Evolutionary conservation across 2,888 invertebrate species (phyloP).

Genomic region (Euzophera pinguis): DNA sequence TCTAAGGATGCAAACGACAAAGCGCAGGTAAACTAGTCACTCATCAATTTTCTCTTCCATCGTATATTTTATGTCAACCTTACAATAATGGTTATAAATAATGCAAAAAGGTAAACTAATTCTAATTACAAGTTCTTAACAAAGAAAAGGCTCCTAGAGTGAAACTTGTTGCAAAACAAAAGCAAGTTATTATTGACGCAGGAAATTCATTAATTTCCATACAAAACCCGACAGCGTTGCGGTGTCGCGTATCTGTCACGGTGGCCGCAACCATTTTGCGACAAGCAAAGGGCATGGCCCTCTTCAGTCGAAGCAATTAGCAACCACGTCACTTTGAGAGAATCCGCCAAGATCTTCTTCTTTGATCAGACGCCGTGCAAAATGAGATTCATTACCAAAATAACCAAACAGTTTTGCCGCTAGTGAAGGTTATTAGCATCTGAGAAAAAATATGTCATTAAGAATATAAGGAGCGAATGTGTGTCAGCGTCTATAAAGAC

Average conservation of each 20-base stretch:
- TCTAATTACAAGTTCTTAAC: no score
- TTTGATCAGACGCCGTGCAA: slow-evolving; percentile 64
- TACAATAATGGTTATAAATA: no score
- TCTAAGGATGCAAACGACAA: no score
- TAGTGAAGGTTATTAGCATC: slow-evolving; percentile 59
- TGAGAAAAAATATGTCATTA: slow-evolving; percentile 37
- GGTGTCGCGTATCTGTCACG: slow-evolving; percentile 27
- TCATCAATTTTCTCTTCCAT: no score
- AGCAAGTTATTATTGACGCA: neutral
- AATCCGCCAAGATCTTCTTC: slow-evolving; percentile 40
- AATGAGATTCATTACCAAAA: slow-evolving; percentile 61
- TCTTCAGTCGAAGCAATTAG: slow-evolving; percentile 67
- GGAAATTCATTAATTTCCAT: slow-evolving; percentile 11
- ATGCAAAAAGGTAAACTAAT: no score
- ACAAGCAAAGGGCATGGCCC: slow-evolving; percentile 12
- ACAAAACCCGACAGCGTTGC: slow-evolving; percentile 10
- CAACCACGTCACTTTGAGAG: slow-evolving; percentile 57
- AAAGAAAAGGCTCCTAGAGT: no score
- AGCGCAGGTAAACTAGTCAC: no score
- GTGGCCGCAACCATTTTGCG: slow-evolving; percentile 16
- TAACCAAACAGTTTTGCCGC: slow-evolving; percentile 42
- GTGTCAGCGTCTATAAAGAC: slow-evolving; percentile 50
- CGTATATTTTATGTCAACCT: no score
- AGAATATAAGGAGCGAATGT: slow-evolving; percentile 52
- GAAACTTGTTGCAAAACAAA: neutral